Evolutionary conservation across 2,888 invertebrate species (phyloP), one percentile per base, ranked within the genome.

Genomic region (Habroteleia sp.): DNA sequence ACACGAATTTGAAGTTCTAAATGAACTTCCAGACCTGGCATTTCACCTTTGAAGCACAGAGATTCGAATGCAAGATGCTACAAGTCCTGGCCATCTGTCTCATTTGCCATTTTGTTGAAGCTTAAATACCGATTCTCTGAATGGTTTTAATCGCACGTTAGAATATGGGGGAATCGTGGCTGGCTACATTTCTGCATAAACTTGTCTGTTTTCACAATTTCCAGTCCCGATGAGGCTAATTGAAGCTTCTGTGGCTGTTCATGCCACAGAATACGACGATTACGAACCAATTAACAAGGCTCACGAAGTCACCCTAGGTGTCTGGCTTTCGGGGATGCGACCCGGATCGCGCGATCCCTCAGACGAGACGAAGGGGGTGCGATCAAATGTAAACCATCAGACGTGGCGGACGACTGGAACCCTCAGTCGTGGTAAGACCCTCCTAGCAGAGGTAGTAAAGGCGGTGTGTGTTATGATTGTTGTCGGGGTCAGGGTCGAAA

Each of bases 401-500:
- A 81, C 75, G 73, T 58, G 54, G 37, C 39, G 74, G 74, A 69
- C 68, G 75, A 77, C 74, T 77, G 76, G 79, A 81, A 83, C 83
- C 83, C 81, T 82, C 81, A 83, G 81, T 81, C 72, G 80, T 79
- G 79, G 82, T 81, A 78, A 83, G 82, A 82, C 81, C 82, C 84
- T 82, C 81, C 77, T 77, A 71, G 65, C 69, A 74, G 80, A 83
- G 81, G 79, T 82, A 83, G 81, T 80, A 82, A 84, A 83, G 84
- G 83, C 80, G 76, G 83, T 78, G 82, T 77, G 79, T 79, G 80
- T 84, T 84, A 81, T 81, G 83, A 82, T 83, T 81, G 81, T 83
- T 83, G 80, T 79, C 83, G 73, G 78, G 85, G 84, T 86, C 86
- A 84, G 82, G 83, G 83, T 85, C 82, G 81, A 72, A 77, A 75